These are phyloP conservation scores for Heliconius aoede DNA, from an alignment of 2,888 invertebrate genomes.

Conservation along the genomic window DNA sequence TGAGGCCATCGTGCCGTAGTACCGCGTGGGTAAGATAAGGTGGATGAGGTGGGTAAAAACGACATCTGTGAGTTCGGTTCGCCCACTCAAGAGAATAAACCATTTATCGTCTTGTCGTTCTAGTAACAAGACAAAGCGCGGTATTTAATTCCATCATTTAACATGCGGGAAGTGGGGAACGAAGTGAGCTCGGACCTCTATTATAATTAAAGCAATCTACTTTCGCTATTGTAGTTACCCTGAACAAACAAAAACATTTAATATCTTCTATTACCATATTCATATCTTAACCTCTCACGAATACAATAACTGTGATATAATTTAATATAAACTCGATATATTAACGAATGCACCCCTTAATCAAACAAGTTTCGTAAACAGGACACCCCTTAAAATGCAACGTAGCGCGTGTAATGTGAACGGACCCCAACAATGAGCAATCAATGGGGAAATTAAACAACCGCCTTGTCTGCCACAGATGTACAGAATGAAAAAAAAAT, in stretches of 20 bases:
- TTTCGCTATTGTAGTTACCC: neutral
- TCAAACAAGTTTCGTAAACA: conserved; percentile 62
- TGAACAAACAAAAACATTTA: neutral
- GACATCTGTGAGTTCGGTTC: too few species aligned
- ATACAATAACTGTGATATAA: conserved; percentile 48
- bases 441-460: conserved; percentile 82
- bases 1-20: too few species aligned
- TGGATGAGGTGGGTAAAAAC: too few species aligned
- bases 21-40: too few species aligned
- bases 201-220: neutral
- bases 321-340: conserved; percentile 62
- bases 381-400: conserved; percentile 66
- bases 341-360: conserved; percentile 68
- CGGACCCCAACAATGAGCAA: conserved; percentile 77
- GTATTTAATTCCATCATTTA: too few species aligned
- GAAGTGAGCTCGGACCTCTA: too few species aligned
- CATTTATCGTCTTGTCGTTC: too few species aligned
- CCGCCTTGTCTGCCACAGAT: conserved; percentile 57
- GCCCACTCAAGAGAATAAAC: too few species aligned
- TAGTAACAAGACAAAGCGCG: too few species aligned
- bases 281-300: conserved; percentile 20
- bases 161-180: too few species aligned
- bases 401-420: conserved; percentile 58
- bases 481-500: too few species aligned
- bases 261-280: conserved; percentile 14